Evolutionary conservation across 2,888 invertebrate genomes (phyloP).

Genomic region (Tetramorium bicarinatum): DNA sequence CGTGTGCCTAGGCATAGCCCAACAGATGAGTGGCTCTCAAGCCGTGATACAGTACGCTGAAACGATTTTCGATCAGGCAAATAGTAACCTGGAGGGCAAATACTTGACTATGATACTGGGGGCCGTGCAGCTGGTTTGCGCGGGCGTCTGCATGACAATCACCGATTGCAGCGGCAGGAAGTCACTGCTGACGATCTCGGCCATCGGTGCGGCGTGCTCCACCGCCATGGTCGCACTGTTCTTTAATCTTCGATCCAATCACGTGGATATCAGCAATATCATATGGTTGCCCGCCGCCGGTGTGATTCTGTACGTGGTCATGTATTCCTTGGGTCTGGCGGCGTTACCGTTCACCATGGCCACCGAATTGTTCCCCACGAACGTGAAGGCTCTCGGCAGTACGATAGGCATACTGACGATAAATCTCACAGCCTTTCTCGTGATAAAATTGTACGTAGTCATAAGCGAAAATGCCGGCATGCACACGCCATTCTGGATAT

Average conservation of each 20-base stretch:
- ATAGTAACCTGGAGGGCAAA: constrained; percentile 65
- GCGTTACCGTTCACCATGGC: constrained; percentile 67
- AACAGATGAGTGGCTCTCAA: constrained; percentile 70
- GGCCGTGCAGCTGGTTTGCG: constrained; percentile 58
- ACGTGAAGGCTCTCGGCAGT: constrained; percentile 69
- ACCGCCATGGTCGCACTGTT: constrained; percentile 66
- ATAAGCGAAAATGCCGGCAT: constrained; percentile 56
- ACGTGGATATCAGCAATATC: constrained; percentile 31
- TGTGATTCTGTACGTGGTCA: constrained; percentile 65
- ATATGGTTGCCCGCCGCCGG: constrained; percentile 69
- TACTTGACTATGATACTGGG: constrained; percentile 74
- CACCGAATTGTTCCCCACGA: constrained; percentile 72
- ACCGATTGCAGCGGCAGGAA: constrained; percentile 69
- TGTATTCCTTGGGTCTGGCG: constrained; percentile 66
- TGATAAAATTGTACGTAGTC: constrained; percentile 54
- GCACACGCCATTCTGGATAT: constrained; percentile 68
- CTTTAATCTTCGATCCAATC: constrained; percentile 57
- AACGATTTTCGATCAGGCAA: constrained; percentile 65
- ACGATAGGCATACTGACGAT: constrained; percentile 40
- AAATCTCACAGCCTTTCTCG: constrained; percentile 48
- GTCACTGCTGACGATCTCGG: constrained; percentile 64
- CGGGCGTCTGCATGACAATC: constrained; percentile 42
- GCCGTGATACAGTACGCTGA: constrained; percentile 66
- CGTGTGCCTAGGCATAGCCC: constrained; percentile 46
- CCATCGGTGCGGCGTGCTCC: constrained; percentile 60